These are phyloP conservation scores for Acridotheres tristis DNA, from an alignment of 2,797 vertebrate species.

Conservation along the genomic window DNA sequence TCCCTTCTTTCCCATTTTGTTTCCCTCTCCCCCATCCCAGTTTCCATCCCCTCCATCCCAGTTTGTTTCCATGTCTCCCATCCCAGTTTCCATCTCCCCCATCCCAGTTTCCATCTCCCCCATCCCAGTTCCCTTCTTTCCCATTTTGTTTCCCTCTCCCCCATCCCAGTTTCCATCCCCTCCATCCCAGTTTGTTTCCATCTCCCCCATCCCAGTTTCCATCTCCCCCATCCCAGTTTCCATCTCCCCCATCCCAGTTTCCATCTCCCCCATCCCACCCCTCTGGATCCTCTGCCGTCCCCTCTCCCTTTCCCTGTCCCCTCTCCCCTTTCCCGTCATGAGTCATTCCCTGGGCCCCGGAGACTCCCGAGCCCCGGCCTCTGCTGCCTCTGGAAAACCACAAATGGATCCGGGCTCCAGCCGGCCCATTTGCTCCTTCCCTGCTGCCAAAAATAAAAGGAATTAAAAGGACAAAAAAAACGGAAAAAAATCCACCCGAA, in stretches of 20 bases:
- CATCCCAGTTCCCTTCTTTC: not conserved
- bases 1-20: too few species aligned
- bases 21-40: too few species aligned
- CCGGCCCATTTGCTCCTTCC: not conserved
- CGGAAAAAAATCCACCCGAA: fast-evolving
- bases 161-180: not conserved
- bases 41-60: too few species aligned
- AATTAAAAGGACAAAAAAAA: not conserved
- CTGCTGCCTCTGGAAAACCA: conserved; percentile 19
- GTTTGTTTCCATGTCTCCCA: not conserved
- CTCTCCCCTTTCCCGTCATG: not conserved
- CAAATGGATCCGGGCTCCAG: conserved; percentile 4
- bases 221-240: too few species aligned
- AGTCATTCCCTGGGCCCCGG: not conserved
- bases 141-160: not conserved
- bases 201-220: not conserved
- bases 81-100: not conserved
- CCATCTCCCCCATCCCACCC: too few species aligned
- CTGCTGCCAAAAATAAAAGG: conserved; percentile 27
- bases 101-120: not conserved
- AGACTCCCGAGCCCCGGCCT: not conserved
- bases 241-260: not conserved
- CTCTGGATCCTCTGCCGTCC: not conserved
- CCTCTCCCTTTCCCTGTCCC: not conserved
- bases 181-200: not conserved